These are phyloP conservation scores for Plecotus auritus DNA, from an alignment of 2,113 vertebrate genomes.

Conservation along the genomic window DNA sequence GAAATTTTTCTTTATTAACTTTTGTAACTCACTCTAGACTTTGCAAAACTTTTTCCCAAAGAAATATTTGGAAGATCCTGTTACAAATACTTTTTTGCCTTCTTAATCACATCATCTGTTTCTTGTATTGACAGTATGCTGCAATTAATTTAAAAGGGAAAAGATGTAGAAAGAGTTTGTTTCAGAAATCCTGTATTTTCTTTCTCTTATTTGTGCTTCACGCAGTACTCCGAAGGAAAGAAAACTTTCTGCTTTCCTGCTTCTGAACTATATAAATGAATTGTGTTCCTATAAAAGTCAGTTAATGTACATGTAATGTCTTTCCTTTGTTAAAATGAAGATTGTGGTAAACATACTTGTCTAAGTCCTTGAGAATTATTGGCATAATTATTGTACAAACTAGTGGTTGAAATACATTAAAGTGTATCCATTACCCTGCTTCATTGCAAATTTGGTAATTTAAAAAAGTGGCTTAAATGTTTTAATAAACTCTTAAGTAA, in stretches of 20 bases:
- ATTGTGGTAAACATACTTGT: background rate
- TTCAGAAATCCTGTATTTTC: constrained; percentile 4
- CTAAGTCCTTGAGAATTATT: constrained; percentile 2
- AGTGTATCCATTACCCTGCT: constrained; percentile 5
- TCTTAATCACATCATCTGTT: background rate
- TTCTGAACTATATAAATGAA: background rate
- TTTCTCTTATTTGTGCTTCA: constrained; percentile 16
- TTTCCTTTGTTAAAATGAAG: constrained; percentile 28
- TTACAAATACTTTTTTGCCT: background rate
- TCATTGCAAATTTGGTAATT: constrained; percentile 18
- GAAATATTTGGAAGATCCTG: background rate
- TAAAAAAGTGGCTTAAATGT: constrained; percentile 20
- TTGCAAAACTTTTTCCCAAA: constrained; percentile 20
- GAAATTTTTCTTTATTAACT: background rate
- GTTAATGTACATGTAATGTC: background rate
- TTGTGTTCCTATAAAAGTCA: background rate
- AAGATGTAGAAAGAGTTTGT: constrained; percentile 1
- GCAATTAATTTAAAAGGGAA: constrained; percentile 34
- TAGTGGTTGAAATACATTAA: constrained; percentile 34
- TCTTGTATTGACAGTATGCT: background rate
- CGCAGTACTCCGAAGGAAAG: background rate
- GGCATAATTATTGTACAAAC: background rate
- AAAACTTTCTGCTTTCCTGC: background rate
- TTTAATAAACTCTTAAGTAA: constrained; percentile 6
- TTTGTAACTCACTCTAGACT: constrained; percentile 4